These are phyloP conservation scores for Elachura formosa DNA, from an alignment of 2,113 vertebrate species.

Conservation along the genomic window DNA sequence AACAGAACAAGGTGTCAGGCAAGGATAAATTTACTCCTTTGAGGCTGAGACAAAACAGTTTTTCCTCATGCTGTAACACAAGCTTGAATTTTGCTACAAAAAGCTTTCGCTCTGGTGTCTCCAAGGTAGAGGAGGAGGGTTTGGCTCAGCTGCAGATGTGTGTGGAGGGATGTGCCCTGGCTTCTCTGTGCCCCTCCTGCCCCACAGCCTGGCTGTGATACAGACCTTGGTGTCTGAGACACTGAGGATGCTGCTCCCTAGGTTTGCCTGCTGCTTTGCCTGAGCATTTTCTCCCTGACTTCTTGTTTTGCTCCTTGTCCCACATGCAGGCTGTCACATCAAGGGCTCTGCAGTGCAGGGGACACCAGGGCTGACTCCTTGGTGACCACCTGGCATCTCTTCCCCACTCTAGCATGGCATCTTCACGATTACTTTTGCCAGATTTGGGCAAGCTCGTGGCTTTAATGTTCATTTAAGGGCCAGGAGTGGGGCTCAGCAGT, in stretches of 20 bases:
- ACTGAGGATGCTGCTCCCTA: background rate
- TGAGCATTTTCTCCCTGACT: background rate
- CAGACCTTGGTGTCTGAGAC: background rate
- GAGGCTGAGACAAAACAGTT: background rate
- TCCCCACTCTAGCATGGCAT: background rate
- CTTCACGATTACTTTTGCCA: background rate
- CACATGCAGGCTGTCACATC: too few species aligned
- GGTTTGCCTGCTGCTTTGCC: background rate
- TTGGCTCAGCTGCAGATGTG: background rate
- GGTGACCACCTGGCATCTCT: background rate
- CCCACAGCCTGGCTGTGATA: background rate
- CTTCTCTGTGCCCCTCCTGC: background rate
- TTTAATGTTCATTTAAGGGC: background rate
- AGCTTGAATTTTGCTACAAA: background rate
- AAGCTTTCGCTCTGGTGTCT: background rate
- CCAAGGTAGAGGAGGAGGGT: background rate
- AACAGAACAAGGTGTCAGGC: background rate
- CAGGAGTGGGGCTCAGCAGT: background rate
- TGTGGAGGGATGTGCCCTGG: background rate
- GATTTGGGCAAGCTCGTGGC: background rate
- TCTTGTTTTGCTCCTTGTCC: background rate
- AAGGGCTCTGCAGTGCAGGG: accelerated
- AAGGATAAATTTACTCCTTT: background rate
- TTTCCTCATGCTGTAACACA: background rate
- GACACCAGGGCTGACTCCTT: background rate